Evolutionary conservation across 2,888 invertebrate genomes (phyloP).

Genomic region (Sicus ferrugineus): DNA sequence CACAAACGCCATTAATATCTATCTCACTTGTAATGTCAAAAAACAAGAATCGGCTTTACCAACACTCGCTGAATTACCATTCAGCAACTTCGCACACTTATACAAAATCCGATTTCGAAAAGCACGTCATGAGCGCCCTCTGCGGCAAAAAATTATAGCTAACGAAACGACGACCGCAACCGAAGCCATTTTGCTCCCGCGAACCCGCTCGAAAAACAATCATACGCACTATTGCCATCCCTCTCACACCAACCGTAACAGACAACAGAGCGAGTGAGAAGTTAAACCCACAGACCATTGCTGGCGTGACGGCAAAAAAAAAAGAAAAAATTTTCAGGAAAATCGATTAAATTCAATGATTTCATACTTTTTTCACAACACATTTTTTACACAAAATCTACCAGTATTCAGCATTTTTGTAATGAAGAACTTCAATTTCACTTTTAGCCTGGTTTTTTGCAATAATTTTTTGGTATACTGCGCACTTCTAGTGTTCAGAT

Average conservation of each 20-base stretch:
- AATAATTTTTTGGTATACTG: constrained; percentile 54
- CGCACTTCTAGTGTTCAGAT: constrained; percentile 55
- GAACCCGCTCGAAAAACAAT: constrained; percentile 30
- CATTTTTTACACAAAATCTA: constrained; percentile 54
- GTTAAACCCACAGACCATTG: constrained; percentile 27
- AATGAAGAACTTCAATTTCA: constrained; percentile 50
- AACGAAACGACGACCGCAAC: constrained; percentile 9
- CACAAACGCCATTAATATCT: not conserved
- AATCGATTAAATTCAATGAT: constrained; percentile 55
- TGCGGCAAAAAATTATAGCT: constrained; percentile 12
- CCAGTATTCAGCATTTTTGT: constrained; percentile 46
- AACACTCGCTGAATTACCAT: constrained; percentile 6
- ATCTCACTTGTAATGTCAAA: not conserved
- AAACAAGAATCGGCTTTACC: not conserved
- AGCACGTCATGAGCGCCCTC: constrained; percentile 9
- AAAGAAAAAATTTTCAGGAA: constrained; percentile 54
- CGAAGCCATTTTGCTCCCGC: constrained; percentile 35
- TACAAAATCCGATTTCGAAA: constrained; percentile 21
- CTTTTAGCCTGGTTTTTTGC: constrained; percentile 52
- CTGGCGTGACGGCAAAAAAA: constrained; percentile 37
- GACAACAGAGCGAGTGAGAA: constrained; percentile 38
- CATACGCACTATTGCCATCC: constrained; percentile 27
- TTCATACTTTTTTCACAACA: constrained; percentile 61
- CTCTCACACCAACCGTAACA: constrained; percentile 26
- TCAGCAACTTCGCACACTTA: constrained; percentile 11